A percentile compares a stretch with the other conserved stretches of the same genome.
phyloP scores from a whole-genome alignment of 2,888 invertebrate genomes.

The Nomada ferruginata region DNA sequence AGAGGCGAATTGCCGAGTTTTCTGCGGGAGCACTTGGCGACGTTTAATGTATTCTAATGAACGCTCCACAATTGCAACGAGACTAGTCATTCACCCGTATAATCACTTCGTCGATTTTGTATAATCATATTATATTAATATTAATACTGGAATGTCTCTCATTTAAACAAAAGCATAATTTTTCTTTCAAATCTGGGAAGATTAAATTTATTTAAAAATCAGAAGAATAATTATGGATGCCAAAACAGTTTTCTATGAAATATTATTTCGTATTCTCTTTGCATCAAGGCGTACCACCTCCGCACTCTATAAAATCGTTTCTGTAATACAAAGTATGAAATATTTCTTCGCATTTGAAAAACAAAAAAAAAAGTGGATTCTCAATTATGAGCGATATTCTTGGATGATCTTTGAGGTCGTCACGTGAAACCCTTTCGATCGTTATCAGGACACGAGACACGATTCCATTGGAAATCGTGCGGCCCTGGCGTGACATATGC shows the following conservation, averaged over 20 bases:
- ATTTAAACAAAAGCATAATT: too few relatives aligned
- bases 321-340: too few relatives aligned
- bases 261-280: not conserved
- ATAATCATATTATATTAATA: too few relatives aligned
- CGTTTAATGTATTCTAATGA: conserved; percentile 11
- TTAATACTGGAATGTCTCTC: too few relatives aligned
- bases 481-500: conserved; percentile 74
- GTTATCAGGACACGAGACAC: conserved; percentile 39
- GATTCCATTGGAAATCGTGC: conserved; percentile 53
- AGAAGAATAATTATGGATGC: not conserved
- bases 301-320: not conserved
- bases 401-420: conserved; percentile 26
- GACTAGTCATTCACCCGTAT: not conserved
- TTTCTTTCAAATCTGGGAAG: too few relatives aligned
- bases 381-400: conserved; percentile 1
- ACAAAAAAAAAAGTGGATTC: not conserved
- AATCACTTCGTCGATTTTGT: too few relatives aligned
- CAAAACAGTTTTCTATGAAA: not conserved
- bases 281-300: not conserved
- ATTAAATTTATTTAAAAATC: too few relatives aligned
- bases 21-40: not conserved
- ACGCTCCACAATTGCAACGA: conserved; percentile 3
- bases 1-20: not conserved
- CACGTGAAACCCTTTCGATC: conserved; percentile 35
- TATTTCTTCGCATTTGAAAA: too few relatives aligned